phyloP scores from a whole-genome alignment of 2,797 vertebrate species.

The Sternotherus odoratus region DNA sequence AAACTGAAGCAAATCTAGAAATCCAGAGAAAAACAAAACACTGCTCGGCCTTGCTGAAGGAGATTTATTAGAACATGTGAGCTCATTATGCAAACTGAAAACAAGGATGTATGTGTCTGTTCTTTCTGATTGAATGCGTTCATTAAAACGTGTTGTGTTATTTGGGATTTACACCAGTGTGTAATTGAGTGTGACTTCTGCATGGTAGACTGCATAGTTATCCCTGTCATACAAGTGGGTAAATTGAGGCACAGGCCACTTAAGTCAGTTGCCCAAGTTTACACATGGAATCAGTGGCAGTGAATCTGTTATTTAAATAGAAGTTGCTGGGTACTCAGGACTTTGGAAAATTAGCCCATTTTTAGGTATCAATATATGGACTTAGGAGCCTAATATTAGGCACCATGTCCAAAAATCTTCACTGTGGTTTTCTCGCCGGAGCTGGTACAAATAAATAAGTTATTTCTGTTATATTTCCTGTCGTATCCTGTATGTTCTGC shows the following conservation, averaged over 20 bases:
- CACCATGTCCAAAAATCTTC: neutral
- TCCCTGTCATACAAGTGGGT: neutral
- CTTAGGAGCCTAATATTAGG: neutral
- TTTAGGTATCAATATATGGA: neutral
- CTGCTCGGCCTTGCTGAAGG: neutral
- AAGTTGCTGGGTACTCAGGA: neutral
- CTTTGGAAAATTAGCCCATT: neutral
- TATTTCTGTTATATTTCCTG: neutral
- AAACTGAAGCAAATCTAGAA: neutral
- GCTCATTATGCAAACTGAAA: neutral
- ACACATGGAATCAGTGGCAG: neutral
- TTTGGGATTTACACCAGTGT: neutral
- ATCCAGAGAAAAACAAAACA: conserved; percentile 25
- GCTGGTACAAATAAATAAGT: fast-evolving
- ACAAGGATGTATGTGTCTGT: neutral
- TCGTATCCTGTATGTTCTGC: fast-evolving
- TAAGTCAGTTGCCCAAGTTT: neutral
- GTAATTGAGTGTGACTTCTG: neutral
- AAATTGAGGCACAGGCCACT: fast-evolving
- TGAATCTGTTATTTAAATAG: neutral
- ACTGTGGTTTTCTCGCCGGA: neutral
- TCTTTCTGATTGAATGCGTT: neutral
- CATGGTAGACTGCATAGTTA: neutral
- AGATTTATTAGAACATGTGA: conserved; percentile 23
- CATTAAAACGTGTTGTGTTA: neutral